Conservation (phyloP, 2,888 invertebrate species). For the Crioceris asparagi region DNA sequence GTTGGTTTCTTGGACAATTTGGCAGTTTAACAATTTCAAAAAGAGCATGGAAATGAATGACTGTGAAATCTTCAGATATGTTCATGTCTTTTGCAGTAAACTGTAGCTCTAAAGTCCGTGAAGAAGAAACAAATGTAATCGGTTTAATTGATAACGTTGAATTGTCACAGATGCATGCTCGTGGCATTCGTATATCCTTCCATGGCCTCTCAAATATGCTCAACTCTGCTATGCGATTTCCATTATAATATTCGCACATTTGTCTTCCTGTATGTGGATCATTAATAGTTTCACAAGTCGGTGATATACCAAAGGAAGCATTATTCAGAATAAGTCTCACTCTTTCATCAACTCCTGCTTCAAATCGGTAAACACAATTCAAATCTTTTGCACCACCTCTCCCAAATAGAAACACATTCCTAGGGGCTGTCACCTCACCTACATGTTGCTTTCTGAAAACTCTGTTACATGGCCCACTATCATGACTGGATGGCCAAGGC, state of each 20-base stretch:
- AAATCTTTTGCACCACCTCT: slow-evolving; percentile 68
- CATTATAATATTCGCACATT: slow-evolving; percentile 39
- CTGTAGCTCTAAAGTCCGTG: slow-evolving; percentile 62
- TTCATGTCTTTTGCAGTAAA: slow-evolving; percentile 64
- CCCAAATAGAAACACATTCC: slow-evolving; percentile 74
- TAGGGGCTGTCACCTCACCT: slow-evolving; percentile 53
- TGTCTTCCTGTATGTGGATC: slow-evolving; percentile 64
- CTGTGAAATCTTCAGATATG: slow-evolving; percentile 71
- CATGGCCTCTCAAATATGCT: slow-evolving; percentile 60
- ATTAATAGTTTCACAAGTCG: slow-evolving; percentile 55
- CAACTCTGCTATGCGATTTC: slow-evolving; percentile 43
- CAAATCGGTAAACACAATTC: slow-evolving; percentile 61
- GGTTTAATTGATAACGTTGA: slow-evolving; percentile 47
- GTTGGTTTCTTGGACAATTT: slow-evolving; percentile 54
- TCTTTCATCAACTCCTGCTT: slow-evolving; percentile 44
- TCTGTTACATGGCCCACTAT: slow-evolving; percentile 44
- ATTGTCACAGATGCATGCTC: slow-evolving; percentile 76
- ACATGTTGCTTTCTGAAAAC: slow-evolving; percentile 53
- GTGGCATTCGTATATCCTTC: slow-evolving; percentile 57
- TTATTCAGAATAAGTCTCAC: slow-evolving; percentile 57
- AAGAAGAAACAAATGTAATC: slow-evolving; percentile 52
- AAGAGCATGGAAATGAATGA: slow-evolving; percentile 65
- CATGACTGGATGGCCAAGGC: slow-evolving; percentile 40
- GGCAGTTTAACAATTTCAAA: slow-evolving; percentile 55
- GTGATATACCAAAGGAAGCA: slow-evolving; percentile 59